Evolutionary conservation across 2,113 vertebrate species (phyloP).

Genomic region (Bujurquina vittata): DNA sequence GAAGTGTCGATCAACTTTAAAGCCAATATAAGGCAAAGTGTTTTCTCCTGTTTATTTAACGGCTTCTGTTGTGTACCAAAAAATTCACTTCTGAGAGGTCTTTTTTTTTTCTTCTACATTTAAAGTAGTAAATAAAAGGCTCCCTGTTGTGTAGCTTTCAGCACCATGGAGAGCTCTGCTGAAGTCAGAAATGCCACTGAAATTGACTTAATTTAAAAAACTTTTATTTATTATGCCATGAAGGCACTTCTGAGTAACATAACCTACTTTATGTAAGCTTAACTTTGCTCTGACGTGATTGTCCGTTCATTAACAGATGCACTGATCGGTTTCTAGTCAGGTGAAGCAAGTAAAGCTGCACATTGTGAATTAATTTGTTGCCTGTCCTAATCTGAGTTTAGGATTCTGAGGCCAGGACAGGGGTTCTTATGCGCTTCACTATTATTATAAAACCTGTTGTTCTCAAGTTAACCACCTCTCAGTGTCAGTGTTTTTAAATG

Average conservation of each 20-base stretch:
- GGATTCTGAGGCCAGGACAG: not conserved
- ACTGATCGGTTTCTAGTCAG: not conserved
- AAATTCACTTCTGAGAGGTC: not conserved
- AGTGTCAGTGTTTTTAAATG: not conserved
- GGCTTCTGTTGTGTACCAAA: not conserved
- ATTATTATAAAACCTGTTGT: not conserved
- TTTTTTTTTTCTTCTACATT: too few species aligned
- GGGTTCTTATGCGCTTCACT: not conserved
- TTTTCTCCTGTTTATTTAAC: not conserved
- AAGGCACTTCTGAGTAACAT: not conserved
- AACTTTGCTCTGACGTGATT: not conserved
- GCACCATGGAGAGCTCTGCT: slow-evolving; percentile 63
- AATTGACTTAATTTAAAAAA: not conserved
- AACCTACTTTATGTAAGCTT: not conserved
- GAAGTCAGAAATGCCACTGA: not conserved
- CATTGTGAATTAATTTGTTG: not conserved
- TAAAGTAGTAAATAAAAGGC: not conserved
- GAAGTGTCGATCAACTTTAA: not conserved
- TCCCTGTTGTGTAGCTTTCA: not conserved
- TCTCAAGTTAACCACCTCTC: not conserved
- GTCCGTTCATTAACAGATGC: not conserved
- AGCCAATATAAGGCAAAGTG: not conserved
- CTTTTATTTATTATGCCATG: not conserved
- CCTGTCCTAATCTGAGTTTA: not conserved
- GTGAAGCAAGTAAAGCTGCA: not conserved